Conservation (phyloP, 2,888 invertebrate species). For the Drosophila neonasuta region DNA sequence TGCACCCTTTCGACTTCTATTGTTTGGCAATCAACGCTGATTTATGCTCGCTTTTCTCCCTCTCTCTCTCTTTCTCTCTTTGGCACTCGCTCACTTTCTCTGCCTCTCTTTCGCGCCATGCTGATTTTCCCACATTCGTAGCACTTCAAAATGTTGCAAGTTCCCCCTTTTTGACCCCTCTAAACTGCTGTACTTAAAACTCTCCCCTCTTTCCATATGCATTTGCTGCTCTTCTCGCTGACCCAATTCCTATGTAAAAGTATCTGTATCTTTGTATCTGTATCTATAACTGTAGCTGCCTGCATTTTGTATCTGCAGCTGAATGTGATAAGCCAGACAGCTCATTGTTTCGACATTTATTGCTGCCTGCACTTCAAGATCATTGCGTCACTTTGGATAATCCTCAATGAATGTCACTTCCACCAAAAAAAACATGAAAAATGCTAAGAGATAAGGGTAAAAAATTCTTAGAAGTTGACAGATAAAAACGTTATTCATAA, state of each 20-base stretch:
- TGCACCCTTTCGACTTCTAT: conserved; percentile 39
- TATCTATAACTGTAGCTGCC: not conserved
- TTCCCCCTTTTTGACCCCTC: conserved; percentile 16
- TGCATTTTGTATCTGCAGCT: conserved; percentile 7
- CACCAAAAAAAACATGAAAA: not conserved
- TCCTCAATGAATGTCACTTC: not conserved
- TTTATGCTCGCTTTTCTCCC: conserved; percentile 53
- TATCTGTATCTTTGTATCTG: not conserved
- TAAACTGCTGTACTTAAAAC: conserved; percentile 28
- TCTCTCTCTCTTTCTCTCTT: conserved; percentile 10
- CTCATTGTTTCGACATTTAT: conserved; percentile 26
- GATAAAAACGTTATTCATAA: too few species aligned
- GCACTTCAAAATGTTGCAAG: conserved; percentile 9
- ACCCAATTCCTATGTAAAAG: conserved; percentile 41
- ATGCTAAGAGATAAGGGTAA: conserved; percentile 1
- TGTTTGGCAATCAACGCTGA: conserved; percentile 77
- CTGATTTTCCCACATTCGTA: conserved; percentile 1
- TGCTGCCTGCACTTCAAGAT: conserved; percentile 24
- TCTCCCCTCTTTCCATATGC: not conserved
- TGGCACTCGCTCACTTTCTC: conserved; percentile 13
- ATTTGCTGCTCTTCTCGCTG: conserved; percentile 23
- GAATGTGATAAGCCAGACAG: conserved; percentile 38
- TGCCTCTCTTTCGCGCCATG: conserved; percentile 3
- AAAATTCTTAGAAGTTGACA: not conserved
- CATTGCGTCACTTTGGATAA: conserved; percentile 20